Evolutionary conservation across 2,797 vertebrate species (phyloP), one percentile per base, ranked within the genome.

Genomic region (Crocodylus rhombifer): DNA sequence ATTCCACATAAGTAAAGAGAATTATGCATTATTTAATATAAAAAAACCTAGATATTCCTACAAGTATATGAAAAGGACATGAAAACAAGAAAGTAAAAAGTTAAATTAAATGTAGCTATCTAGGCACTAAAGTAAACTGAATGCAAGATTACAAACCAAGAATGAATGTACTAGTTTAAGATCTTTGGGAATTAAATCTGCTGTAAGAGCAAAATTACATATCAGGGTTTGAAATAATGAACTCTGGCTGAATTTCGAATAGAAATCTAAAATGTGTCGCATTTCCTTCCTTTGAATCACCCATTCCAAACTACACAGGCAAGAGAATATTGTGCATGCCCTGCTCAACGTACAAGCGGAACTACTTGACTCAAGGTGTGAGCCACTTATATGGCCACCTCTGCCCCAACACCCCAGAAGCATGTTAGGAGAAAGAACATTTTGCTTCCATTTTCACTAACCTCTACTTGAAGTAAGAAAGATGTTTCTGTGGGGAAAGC

Each of bases 61-160:
- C 69, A 97, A 95, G 90, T 79, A 97, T 77, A 95, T 80, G 91
- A 96, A 96, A 96, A 96, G 79, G 92, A 95, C 84, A 95, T 97
- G 92, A 97, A 95, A 96, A 95, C 92, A 96, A 91, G 60, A 97
- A 97, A 95, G 96, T 94, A 96, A 95, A 94, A 95, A 89, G 90
- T 95, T 91, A 96, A 97, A 96, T 95, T 94, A 96, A 96, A 96
- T 97, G 96, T 93, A 96, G 96, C 95, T 84, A 87, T 95, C 90
- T 97, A 96, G 91, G 80, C 51, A 83, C 91, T 95, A 96, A 58
- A 36, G 61, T 64, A 77, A 5, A 28, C 73, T 90, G 86, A 86
- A 1, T 93, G 85, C 88, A 95, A 94, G 77, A 74, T 71, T 83
- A 79, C 60, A 88, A 7, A 67, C 77, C 88, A 81, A 64, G 88